These are phyloP conservation scores for Syngnathus scovelli DNA, from an alignment of 2,113 vertebrate genomes.

Conservation along the genomic window DNA sequence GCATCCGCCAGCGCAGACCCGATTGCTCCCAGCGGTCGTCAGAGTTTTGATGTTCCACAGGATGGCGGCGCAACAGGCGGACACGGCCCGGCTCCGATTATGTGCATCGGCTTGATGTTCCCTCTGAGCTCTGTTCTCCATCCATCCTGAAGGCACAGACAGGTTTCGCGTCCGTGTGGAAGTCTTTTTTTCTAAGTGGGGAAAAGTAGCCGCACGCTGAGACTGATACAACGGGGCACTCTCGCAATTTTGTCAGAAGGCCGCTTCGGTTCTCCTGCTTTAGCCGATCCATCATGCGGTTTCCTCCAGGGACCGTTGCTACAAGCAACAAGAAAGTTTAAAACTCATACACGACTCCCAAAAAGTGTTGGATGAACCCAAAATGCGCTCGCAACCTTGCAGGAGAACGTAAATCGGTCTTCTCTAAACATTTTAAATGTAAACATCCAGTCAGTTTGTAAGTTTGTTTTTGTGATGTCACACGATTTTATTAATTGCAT, in stretches of 20 bases:
- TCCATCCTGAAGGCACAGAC: slow-evolving; percentile 34
- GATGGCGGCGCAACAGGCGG: slow-evolving; percentile 35
- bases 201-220: slow-evolving; percentile 48
- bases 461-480: neutral
- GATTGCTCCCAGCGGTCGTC: slow-evolving; percentile 25
- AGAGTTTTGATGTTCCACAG: slow-evolving; percentile 52
- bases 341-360: neutral
- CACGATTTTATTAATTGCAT: neutral
- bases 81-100: slow-evolving; percentile 51
- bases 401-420: neutral
- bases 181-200: slow-evolving; percentile 54
- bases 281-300: slow-evolving; percentile 42
- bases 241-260: slow-evolving; percentile 44
- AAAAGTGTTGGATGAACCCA: neutral
- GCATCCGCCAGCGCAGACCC: neutral
- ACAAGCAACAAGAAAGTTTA: neutral
- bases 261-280: slow-evolving; percentile 45
- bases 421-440: neutral
- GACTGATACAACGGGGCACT: slow-evolving; percentile 42
- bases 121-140: slow-evolving; percentile 55
- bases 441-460: neutral
- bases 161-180: slow-evolving; percentile 47
- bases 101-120: slow-evolving; percentile 45
- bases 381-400: neutral
- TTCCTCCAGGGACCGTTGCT: neutral